These are phyloP conservation scores for Anarrhichthys ocellatus DNA, from an alignment of 2,113 vertebrate genomes.

Conservation along the genomic window DNA sequence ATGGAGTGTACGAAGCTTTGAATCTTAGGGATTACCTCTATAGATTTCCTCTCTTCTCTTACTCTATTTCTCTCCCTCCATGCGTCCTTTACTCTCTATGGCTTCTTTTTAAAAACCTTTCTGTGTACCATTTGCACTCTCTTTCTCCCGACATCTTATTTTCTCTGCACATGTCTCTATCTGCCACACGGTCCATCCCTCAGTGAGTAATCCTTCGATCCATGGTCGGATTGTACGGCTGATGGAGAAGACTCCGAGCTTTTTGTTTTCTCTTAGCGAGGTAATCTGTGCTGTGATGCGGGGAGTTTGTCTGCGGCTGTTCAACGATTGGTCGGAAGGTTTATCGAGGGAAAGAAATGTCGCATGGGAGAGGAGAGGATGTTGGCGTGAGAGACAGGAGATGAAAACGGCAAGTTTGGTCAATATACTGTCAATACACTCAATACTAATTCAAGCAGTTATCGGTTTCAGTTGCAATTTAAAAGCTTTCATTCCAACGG, in stretches of 20 bases:
- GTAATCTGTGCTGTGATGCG: constrained; percentile 38
- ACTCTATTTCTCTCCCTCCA: constrained; percentile 31
- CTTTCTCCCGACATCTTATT: constrained; percentile 34
- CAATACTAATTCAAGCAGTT: neutral
- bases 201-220: constrained; percentile 35
- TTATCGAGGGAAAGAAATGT: neutral
- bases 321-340: constrained; percentile 3
- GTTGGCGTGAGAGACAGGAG: neutral
- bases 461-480: neutral
- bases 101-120: neutral
- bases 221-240: neutral
- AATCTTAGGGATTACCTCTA: constrained; percentile 59
- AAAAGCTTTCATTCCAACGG: neutral
- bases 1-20: constrained; percentile 53
- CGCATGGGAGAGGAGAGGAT: neutral
- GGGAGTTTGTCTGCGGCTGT: constrained; percentile 19
- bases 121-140: constrained; percentile 9
- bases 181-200: constrained; percentile 19
- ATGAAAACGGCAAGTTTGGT: neutral
- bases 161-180: constrained; percentile 35
- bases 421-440: neutral
- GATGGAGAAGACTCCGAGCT: constrained; percentile 19
- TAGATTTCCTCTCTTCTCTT: constrained; percentile 2
- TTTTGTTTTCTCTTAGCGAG: constrained; percentile 51
- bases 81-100: constrained; percentile 24